Evolutionary conservation across 2,888 invertebrate genomes (phyloP), one percentile per base, ranked within the genome.

Genomic region (Stictocephala bisonia): DNA sequence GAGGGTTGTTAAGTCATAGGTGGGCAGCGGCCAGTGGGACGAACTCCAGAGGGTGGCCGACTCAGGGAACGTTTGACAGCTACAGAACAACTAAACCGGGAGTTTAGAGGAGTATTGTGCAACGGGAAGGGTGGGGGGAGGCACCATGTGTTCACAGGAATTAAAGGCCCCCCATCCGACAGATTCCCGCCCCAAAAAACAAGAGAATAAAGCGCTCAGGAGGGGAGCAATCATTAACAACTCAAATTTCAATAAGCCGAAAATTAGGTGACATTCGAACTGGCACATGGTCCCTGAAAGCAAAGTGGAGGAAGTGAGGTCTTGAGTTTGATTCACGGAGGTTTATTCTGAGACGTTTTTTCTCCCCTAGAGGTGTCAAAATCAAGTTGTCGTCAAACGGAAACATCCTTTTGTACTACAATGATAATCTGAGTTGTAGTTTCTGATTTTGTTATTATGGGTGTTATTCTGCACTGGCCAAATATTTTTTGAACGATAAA

Each of bases 211-310:
- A 71, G 40, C 56, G 41, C 58, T 40, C 69, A 24, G 50, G 24
- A 68, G 48, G 64, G 58, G 69, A 73, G 58, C 69, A 73, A 58
- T 73, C 73, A 73, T 73, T 73, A 73, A 73, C 73, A 73, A 73
- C 73, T 73, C 73, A 56, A 69, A 73, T 73, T 73, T 73, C 73
- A 73, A 73, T 83, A 81, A 79, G 77, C 79, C 80, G 78, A 78
- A 77, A 78, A 76, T 78, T 79, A 79, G 76, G 77, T 77, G 77
- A 72, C 77, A 75, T 76, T 76, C 75, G 77, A 76, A 74, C 64
- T 64, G 44, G 27, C 71, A 67, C 71, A 72, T 74, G 74, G 74
- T 72, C 64, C 41, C 64, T 41, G 72, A 71, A 68, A 71, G 74
- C 74, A 71, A 68, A 71, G 74, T 53, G 66, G 75, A 71, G 76